These are phyloP conservation scores for Bradypodion pumilum DNA, from an alignment of 2,797 vertebrate genomes.

Conservation along the genomic window DNA sequence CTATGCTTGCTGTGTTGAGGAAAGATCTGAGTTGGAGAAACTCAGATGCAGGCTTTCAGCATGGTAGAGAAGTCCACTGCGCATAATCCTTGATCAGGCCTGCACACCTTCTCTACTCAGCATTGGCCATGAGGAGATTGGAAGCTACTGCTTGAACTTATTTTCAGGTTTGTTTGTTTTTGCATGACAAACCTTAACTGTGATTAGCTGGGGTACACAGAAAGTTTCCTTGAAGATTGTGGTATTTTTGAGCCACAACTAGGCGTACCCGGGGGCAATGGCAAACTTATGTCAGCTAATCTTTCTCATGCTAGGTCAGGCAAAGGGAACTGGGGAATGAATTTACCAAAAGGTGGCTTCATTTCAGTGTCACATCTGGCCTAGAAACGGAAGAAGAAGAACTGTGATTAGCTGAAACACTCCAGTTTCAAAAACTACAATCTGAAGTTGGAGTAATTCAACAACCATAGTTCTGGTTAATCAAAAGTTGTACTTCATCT, in stretches of 20 bases:
- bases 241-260: too few relatives aligned
- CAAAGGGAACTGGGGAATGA: too few relatives aligned
- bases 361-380: too few relatives aligned
- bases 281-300: too few relatives aligned
- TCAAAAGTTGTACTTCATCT: background rate
- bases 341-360: too few relatives aligned
- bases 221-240: too few relatives aligned
- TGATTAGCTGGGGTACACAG: too few relatives aligned
- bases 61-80: too few relatives aligned
- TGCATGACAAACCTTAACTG: background rate
- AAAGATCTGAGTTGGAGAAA: background rate
- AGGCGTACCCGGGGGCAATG: too few relatives aligned
- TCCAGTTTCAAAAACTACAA: background rate
- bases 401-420: background rate
- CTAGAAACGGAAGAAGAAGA: background rate
- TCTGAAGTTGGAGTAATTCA: background rate
- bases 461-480: background rate
- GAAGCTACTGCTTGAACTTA: background rate
- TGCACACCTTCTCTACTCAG: background rate
- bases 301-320: too few relatives aligned
- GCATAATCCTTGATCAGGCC: background rate
- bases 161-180: too few relatives aligned
- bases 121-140: background rate
- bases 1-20: background rate
- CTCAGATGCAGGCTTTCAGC: background rate